Evolutionary conservation across 2,113 vertebrate genomes (phyloP).

Genomic region (Dolichallabes microphthalmus): DNA sequence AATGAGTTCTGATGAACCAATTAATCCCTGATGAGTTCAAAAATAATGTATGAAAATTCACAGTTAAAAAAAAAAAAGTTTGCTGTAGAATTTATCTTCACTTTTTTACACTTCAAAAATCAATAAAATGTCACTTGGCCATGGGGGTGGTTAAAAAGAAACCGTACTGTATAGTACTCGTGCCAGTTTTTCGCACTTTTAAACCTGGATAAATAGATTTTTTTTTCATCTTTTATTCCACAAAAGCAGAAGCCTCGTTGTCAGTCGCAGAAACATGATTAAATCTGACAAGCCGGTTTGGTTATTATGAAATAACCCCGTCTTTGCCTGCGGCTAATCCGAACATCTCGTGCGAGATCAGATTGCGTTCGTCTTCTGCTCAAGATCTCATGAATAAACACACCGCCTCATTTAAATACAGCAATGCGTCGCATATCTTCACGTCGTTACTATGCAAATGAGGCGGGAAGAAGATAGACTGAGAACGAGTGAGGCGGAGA

Average conservation of each 20-base stretch:
- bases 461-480: slow-evolving; percentile 9
- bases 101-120: not conserved
- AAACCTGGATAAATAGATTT: not conserved
- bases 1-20: not conserved
- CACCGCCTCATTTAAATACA: slow-evolving; percentile 35
- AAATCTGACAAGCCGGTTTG: not conserved
- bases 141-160: not conserved
- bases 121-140: not conserved
- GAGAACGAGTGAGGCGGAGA: not conserved
- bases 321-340: not conserved
- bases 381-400: slow-evolving; percentile 46
- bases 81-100: not conserved
- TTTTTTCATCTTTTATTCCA: not conserved
- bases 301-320: slow-evolving; percentile 19
- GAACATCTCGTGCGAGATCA: slow-evolving; percentile 5
- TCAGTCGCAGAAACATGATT: not conserved
- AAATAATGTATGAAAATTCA: not conserved
- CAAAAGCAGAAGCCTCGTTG: not conserved
- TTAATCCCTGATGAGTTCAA: not conserved
- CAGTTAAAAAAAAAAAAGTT: not conserved
- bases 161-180: not conserved
- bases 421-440: slow-evolving; percentile 21
- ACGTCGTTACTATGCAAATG: slow-evolving; percentile 47
- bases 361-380: not conserved
- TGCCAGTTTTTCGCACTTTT: not conserved